Percentiles rank a stretch among this genome's conserved stretches.
Evolutionary conservation across 2,888 invertebrate genomes (phyloP).

Genomic region (Agrochola circellaris): DNA sequence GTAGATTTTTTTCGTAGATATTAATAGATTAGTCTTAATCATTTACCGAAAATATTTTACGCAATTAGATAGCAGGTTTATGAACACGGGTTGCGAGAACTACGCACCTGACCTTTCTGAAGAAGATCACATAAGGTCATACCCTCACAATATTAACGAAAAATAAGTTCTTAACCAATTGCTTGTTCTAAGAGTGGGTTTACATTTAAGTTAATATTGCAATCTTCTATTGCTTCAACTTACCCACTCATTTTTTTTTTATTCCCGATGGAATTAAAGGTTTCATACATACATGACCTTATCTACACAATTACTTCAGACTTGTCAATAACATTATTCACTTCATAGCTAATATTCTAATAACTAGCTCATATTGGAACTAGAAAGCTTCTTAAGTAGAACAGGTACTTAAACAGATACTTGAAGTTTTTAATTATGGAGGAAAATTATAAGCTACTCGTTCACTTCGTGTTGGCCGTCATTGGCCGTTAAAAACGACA

Average conservation of each 20-base stretch:
- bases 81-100: background rate
- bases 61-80: too few relatives aligned
- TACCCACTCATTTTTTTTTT: background rate
- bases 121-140: background rate
- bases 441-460: background rate
- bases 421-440: conserved; percentile 7
- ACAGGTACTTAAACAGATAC: conserved; percentile 3
- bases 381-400: conserved; percentile 21
- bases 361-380: conserved; percentile 1
- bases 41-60: too few relatives aligned
- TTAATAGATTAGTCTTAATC: too few relatives aligned
- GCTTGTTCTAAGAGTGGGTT: background rate
- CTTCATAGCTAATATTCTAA: conserved; percentile 13
- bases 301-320: conserved; percentile 3
- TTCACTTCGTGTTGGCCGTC: too few relatives aligned
- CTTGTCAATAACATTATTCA: conserved; percentile 11
- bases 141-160: background rate
- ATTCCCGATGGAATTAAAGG: background rate
- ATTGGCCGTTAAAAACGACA: too few relatives aligned
- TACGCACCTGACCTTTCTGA: background rate
- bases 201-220: background rate
- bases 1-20: too few relatives aligned
- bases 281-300: background rate
- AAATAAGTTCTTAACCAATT: background rate
- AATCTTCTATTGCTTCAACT: background rate